Evolutionary conservation across 1,140 invertebrate genomes (phyloP), one percentile per base, ranked within the genome.

Genomic region (Drosophila pseudoananassae): DNA sequence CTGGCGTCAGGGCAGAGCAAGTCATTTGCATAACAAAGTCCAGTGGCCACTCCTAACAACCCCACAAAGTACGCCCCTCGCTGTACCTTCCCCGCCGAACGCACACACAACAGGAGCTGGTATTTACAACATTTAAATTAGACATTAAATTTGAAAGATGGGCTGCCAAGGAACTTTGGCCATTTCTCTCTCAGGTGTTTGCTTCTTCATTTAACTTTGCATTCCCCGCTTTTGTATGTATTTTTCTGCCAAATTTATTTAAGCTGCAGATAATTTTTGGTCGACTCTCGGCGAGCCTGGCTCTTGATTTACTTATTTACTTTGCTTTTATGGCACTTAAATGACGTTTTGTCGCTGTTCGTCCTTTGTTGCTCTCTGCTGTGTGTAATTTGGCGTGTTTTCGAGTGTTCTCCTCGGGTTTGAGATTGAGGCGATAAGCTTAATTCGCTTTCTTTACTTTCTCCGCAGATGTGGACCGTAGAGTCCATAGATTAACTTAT

Each of bases 91-190:
- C 20, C 6, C 25, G 17, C 9, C 31, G 5, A 59, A 59, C 46
- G 14, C 58, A 53, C 65, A 58, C 53, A 54, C 65, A 45, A 27
- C 25, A 27, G 25, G 59, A 49, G 71, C 38, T 87, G 70, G 63
- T 88, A 87, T 88, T 88, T 87, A 87, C 83, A 87, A 83, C 83
- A 87, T 83, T 87, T 88, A 87, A 87, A 87, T 88, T 87, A 87
- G 83, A 87, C 83, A 87, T 88, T 87, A 87, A 87, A 88, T 88
- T 88, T 88, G 78, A 88, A 79, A 83, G 83, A 87, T 87, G 83
- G 79, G 78, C 83, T 87, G 83, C 75, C 76, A 55, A 59, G 79
- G 63, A 87, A 87, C 75, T 87, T 85, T 65, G 46, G 8, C 65
- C 61, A 54, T 50, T 63, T 49, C 55, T 43, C 66, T 45, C 52